These are phyloP conservation scores for Drosophila macrospina DNA, from an alignment of 2,888 invertebrate species.

Conservation along the genomic window DNA sequence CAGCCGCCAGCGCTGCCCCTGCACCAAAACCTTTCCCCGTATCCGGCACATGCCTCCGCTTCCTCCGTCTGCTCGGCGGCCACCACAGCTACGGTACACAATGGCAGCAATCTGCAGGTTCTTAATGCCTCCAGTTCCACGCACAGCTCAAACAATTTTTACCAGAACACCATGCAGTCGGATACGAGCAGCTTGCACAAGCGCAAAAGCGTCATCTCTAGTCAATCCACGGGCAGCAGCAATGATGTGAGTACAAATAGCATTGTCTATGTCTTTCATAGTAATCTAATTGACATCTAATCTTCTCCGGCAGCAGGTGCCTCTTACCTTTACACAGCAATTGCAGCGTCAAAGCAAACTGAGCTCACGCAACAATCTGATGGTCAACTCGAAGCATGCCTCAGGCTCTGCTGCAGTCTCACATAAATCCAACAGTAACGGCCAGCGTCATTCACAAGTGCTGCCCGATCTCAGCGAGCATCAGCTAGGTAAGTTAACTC, in stretches of 20 bases:
- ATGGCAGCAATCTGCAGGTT: slow-evolving; percentile 80
- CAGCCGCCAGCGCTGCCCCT: slow-evolving; percentile 83
- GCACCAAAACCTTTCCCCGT: slow-evolving; percentile 78
- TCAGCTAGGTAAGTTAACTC: slow-evolving; percentile 80
- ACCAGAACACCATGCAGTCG: slow-evolving; percentile 86
- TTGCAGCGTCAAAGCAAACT: slow-evolving; percentile 88
- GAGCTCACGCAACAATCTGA: slow-evolving; percentile 84
- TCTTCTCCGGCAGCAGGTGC: slow-evolving; percentile 85
- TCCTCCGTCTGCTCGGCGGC: slow-evolving; percentile 83
- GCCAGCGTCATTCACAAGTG: slow-evolving; percentile 84
- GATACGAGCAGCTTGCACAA: slow-evolving; percentile 85
- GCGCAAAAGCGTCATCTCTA: slow-evolving; percentile 86
- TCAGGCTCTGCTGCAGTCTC: slow-evolving; percentile 58
- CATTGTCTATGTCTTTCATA: too few species aligned
- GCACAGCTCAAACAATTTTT: slow-evolving; percentile 85
- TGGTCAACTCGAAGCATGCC: slow-evolving; percentile 83
- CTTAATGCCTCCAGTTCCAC: slow-evolving; percentile 85
- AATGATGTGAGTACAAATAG: slow-evolving; percentile 84
- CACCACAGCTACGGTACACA: slow-evolving; percentile 81
- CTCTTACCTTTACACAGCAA: slow-evolving; percentile 96
- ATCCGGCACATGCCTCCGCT: slow-evolving; percentile 78
- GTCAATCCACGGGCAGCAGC: slow-evolving; percentile 86
- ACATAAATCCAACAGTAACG: slow-evolving; percentile 70
- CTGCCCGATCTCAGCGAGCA: slow-evolving; percentile 85
- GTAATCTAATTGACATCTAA: neutral